Conservation (phyloP, 2,888 invertebrate species). For the Conomelus anceps region DNA sequence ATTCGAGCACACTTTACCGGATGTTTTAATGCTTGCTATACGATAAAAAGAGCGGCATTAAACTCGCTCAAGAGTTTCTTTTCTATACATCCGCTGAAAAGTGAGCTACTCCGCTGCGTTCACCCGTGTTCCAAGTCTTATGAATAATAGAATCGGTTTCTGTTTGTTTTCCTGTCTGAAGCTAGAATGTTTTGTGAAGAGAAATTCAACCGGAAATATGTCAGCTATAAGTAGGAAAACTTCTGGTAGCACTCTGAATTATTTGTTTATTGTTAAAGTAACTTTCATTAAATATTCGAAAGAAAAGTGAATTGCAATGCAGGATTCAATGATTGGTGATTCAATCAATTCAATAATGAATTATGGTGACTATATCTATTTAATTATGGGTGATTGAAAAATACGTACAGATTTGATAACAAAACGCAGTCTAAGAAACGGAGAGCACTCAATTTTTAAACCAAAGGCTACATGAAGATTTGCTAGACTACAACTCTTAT, state of each 20-base stretch:
- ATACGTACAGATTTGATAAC: too few species aligned
- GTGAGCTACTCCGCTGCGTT: not conserved
- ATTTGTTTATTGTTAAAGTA: not conserved
- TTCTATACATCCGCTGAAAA: not conserved
- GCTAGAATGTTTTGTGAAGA: not conserved
- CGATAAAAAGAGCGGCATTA: not conserved
- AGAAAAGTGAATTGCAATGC: too few species aligned
- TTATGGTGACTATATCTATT: too few species aligned
- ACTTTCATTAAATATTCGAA: too few species aligned
- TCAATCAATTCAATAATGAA: too few species aligned
- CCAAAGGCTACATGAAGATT: too few species aligned
- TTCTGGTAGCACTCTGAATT: not conserved
- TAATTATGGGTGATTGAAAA: too few species aligned
- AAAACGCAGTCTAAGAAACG: too few species aligned
- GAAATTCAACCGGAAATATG: not conserved
- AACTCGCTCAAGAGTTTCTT: not conserved
- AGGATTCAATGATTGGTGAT: too few species aligned
- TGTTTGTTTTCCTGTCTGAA: not conserved
- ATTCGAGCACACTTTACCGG: not conserved
- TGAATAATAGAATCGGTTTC: not conserved
- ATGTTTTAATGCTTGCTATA: not conserved
- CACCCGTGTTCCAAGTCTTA: not conserved
- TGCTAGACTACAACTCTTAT: too few species aligned
- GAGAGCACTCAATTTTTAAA: too few species aligned
- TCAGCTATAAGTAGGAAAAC: not conserved